A percentile compares a stretch with the other conserved stretches of the same genome.
Conservation (phyloP, 2,888 invertebrate genomes). For the Scaptomyza tumidula region DNA sequence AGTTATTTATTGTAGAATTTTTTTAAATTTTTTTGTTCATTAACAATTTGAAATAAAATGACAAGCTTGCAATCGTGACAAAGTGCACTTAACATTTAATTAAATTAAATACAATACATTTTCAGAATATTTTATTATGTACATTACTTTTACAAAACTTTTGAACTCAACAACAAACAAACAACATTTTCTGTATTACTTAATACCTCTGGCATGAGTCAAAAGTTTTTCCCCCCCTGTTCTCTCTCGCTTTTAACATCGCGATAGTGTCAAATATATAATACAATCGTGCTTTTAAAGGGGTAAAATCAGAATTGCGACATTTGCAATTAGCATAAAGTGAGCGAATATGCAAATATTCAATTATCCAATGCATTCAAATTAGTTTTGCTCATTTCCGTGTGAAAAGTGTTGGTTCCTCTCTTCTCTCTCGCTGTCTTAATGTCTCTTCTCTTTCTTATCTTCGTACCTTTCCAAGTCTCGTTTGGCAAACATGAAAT, state of each 20-base stretch:
- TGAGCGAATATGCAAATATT: conserved; percentile 29
- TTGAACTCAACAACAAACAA: conserved; percentile 9
- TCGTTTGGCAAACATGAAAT: conserved; percentile 8
- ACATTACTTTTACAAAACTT: not conserved
- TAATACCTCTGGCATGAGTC: conserved; percentile 38
- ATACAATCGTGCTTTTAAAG: conserved; percentile 1
- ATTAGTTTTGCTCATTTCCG: conserved; percentile 24
- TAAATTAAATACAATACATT: not conserved
- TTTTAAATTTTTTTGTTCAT: not conserved
- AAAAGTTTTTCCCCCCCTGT: conserved; percentile 4
- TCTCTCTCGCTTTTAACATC: too few relatives aligned
- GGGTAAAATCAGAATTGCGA: conserved; percentile 8
- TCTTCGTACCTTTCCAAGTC: not conserved
- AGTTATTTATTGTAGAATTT: not conserved
- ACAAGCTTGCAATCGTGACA: conserved; percentile 4
- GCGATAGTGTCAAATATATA: conserved; percentile 2
- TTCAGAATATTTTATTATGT: conserved; percentile 3
- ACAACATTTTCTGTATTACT: too few relatives aligned
- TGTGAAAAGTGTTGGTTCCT: conserved; percentile 1
- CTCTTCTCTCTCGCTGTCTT: not conserved
- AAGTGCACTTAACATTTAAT: conserved; percentile 4
- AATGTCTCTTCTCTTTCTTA: not conserved
- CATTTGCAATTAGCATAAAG: conserved; percentile 36
- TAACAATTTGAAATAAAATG: not conserved
- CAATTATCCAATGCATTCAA: conserved; percentile 16